Base-by-base conservation (phyloP, 2,888 invertebrate species). In the Athripsodes cinereus region DNA sequence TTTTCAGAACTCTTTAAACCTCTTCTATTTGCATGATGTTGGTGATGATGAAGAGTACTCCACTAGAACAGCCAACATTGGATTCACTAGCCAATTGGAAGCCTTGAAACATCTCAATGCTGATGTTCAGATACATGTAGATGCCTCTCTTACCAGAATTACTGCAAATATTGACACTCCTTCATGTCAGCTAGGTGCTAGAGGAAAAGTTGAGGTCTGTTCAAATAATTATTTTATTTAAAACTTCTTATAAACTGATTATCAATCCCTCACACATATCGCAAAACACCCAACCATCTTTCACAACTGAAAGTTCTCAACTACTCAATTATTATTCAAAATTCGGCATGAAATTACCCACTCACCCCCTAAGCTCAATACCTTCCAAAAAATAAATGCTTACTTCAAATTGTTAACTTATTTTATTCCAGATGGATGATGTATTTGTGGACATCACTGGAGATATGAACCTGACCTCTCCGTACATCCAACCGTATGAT, bases 371-470 rank as follows among this genome's bases (percentile, higher is more conserved):
- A n/a, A n/a, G n/a, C n/a, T n/a, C n/a, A n/a, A 26, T 26, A 26
- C 26, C 26, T 26, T 26, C 26, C 26, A n/a, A n/a, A n/a, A n/a
- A n/a, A n/a, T n/a, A n/a, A n/a, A n/a, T n/a, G n/a, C n/a, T n/a
- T n/a, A n/a, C n/a, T n/a, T n/a, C 11, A 11, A 8, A 8, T 8
- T 31, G 31, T 8, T 40, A 13, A 40, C 16, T 8, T n/a, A n/a
- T 40, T 13, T 57, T 56, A 53, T 71, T 69, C 55, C 69, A 82
- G 81, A 68, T 82, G 19, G 86, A 87, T 55, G 84, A 85, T 13
- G 81, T 81, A 2, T 84, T 84, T 66, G 70, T 87, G 11, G 84
- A 87, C 64, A 79, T 82, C 0, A 78, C 80, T 0, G 73, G 85
- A 44, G 80, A 81, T 16, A 68, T 85, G n/a, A 77, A 84, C 64